A percentile compares a stretch with the other conserved stretches of the same genome.
phyloP scores from a whole-genome alignment of 2,113 vertebrate species.

The Calypte anna region DNA sequence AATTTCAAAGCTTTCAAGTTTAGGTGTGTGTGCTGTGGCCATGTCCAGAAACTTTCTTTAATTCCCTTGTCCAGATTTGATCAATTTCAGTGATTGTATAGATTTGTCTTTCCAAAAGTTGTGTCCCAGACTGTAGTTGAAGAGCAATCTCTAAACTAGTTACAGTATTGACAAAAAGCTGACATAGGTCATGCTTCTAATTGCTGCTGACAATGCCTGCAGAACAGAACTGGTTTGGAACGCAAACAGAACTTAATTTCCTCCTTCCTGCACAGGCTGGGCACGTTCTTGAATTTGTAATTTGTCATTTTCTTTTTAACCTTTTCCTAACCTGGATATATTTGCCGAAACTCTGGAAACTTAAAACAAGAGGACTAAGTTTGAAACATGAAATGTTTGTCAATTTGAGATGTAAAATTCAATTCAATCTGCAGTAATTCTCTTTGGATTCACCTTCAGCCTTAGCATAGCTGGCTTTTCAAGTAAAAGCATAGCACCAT shows the following conservation, averaged over 20 bases:
- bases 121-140: background rate
- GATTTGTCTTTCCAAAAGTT: constrained; percentile 31
- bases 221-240: background rate
- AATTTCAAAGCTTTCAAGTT: constrained; percentile 32
- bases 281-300: background rate
- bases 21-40: background rate
- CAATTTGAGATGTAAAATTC: background rate
- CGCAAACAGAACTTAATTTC: background rate
- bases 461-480: background rate
- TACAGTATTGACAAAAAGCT: background rate
- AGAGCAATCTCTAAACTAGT: background rate
- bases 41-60: constrained; percentile 14
- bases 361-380: background rate
- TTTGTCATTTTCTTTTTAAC: background rate
- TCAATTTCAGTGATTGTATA: constrained; percentile 23
- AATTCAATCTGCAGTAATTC: background rate
- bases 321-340: background rate
- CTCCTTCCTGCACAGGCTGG: background rate
- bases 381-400: background rate
- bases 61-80: background rate
- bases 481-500: background rate
- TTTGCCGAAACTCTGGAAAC: background rate
- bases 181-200: background rate
- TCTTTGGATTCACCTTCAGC: background rate
- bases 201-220: background rate